Evolutionary conservation across 2,797 vertebrate genomes (phyloP).

Genomic region (Neosalanx taihuensis): DNA sequence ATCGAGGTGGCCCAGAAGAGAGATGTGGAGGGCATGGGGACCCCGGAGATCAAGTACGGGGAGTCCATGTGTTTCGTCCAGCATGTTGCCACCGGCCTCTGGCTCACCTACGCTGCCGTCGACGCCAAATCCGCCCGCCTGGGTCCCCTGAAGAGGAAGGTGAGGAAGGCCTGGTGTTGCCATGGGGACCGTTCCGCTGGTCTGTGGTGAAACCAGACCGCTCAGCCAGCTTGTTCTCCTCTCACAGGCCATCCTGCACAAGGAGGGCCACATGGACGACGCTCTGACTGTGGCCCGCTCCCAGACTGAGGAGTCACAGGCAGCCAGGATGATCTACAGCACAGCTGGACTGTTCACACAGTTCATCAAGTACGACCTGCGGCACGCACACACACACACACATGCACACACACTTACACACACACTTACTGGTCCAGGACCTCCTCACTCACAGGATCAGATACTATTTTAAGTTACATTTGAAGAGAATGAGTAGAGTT

Average conservation of each 20-base stretch:
- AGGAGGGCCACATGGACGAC: slow-evolving; percentile 95
- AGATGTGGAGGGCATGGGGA: slow-evolving; percentile 92
- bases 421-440: neutral
- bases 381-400: neutral
- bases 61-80: slow-evolving; percentile 95
- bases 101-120: slow-evolving; percentile 90
- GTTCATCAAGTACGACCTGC: slow-evolving; percentile 83
- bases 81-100: slow-evolving; percentile 81
- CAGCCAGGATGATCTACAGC: slow-evolving; percentile 90
- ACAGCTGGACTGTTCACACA: slow-evolving; percentile 87
- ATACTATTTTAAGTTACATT: too few relatives aligned
- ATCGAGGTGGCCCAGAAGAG: slow-evolving; percentile 84
- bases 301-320: slow-evolving; percentile 89
- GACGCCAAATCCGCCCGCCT: slow-evolving; percentile 88
- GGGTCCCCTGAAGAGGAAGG: slow-evolving; percentile 89
- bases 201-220: too few relatives aligned
- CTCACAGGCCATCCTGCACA: slow-evolving; percentile 87
- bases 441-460: neutral
- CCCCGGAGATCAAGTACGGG: slow-evolving; percentile 91
- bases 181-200: too few relatives aligned
- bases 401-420: neutral
- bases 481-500: too few relatives aligned
- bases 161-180: slow-evolving; percentile 37
- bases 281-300: slow-evolving; percentile 87
- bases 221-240: neutral